Conservation (phyloP, 2,797 vertebrate genomes). For the Lates japonicus region DNA sequence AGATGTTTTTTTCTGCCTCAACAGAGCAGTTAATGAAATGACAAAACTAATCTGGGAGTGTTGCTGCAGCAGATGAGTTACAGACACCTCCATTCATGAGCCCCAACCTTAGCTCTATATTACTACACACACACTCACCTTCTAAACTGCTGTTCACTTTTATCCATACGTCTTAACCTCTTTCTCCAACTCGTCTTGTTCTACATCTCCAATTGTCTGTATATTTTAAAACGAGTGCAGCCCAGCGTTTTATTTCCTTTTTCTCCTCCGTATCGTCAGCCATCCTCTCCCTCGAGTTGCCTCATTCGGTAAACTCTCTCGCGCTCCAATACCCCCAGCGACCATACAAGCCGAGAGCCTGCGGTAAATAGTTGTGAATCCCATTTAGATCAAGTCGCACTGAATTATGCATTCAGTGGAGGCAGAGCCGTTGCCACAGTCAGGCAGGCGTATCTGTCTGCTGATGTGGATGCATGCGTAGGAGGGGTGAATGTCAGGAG, state of each 20-base stretch:
- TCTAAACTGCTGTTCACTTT: constrained; percentile 6
- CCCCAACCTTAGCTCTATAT: constrained; percentile 20
- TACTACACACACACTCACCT: neutral
- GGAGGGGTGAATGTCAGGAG: constrained; percentile 11
- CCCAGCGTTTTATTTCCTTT: neutral
- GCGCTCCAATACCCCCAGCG: constrained; percentile 34
- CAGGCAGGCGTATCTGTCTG: constrained; percentile 33
- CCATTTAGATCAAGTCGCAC: constrained; percentile 70
- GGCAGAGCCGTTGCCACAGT: constrained; percentile 26
- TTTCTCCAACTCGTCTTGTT: constrained; percentile 11
- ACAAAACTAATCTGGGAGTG: constrained; percentile 57
- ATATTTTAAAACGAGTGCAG: constrained; percentile 28
- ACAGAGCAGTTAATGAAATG: constrained; percentile 55
- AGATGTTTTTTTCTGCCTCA: constrained; percentile 21
- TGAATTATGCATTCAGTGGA: constrained; percentile 64
- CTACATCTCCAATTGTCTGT: neutral
- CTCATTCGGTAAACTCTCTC: constrained; percentile 49
- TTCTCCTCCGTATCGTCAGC: neutral
- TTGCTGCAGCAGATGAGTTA: constrained; percentile 28
- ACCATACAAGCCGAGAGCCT: constrained; percentile 26
- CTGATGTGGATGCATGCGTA: constrained; percentile 14
- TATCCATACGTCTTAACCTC: neutral
- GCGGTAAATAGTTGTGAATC: constrained; percentile 61
- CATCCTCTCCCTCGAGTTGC: constrained; percentile 38
- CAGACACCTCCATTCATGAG: constrained; percentile 8